Evolutionary conservation across 2,113 vertebrate genomes (phyloP).

Genomic region (Mellivora capensis): DNA sequence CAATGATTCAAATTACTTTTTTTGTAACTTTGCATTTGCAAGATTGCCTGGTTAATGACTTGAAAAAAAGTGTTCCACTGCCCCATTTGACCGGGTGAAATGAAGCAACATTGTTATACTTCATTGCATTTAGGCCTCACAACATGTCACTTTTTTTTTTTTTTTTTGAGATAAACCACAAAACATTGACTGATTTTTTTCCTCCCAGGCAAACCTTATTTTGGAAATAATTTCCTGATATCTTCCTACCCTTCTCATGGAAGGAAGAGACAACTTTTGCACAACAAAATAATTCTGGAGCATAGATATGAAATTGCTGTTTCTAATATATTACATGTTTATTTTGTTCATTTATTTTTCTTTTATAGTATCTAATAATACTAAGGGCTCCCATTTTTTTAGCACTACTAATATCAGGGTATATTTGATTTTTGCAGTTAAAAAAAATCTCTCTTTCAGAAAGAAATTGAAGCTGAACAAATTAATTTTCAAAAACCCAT

Average conservation of each 20-base stretch:
- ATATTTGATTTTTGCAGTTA: background rate
- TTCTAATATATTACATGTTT: background rate
- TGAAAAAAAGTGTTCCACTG: slow-evolving; percentile 46
- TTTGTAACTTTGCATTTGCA: slow-evolving; percentile 29
- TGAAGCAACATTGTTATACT: slow-evolving; percentile 68
- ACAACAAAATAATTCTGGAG: background rate
- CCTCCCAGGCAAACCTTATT: slow-evolving; percentile 32
- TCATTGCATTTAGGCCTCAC: slow-evolving; percentile 51
- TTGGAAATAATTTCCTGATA: slow-evolving; percentile 61
- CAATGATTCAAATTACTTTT: slow-evolving; percentile 1
- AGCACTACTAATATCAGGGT: background rate
- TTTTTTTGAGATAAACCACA: slow-evolving; percentile 71
- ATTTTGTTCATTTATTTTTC: background rate
- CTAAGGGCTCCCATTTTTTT: background rate
- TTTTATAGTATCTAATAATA: background rate
- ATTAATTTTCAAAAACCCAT: background rate
- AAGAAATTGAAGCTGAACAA: background rate
- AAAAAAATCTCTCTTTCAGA: background rate
- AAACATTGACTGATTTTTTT: slow-evolving; percentile 48
- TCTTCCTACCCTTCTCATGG: background rate
- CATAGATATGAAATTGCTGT: background rate
- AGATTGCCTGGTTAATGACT: slow-evolving; percentile 75
- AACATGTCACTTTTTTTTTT: slow-evolving; percentile 67
- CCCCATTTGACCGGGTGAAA: slow-evolving; percentile 70
- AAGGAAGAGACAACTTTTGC: background rate